Evolutionary conservation across 2,113 vertebrate genomes (phyloP), one percentile per base, ranked within the genome.

Genomic region (Rhabdornis inornatus): DNA sequence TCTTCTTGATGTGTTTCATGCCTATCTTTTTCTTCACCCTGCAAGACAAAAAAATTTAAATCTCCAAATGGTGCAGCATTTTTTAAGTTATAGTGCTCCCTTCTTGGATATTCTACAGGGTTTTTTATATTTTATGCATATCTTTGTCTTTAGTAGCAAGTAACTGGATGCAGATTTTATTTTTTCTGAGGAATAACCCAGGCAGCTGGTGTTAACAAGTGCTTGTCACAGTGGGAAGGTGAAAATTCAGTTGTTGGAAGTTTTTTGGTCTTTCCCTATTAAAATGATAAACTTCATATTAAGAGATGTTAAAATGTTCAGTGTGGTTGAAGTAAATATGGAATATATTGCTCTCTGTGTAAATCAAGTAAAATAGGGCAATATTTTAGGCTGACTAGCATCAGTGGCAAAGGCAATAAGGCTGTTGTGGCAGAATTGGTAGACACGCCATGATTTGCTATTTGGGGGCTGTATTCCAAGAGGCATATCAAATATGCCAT

Each of bases 1-100:
- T 91, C 64, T 93, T 89, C 81, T 88, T 69, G 35, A 28, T 80
- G 45, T 61, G 42, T 94, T 94, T 91, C 55, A 39, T 95, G 87
- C 87, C 50, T 49, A 24, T 79, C 81, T 92, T 79, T 30, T 91
- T 92, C 90, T 69, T 95, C 45, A n/a, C 33, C 35, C 59, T 76
- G 42, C 45, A 83, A 91, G 66, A 80, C 37, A 82, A 31, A 84
- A 79, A 77, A 74, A 72, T 30, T 6, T 5, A 23, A 20, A 63
- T 59, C 70, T 87, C 82, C 27, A 77, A 91, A 92, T 76, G 35
- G 24, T 74, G 47, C 42, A 60, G 42, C 33, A 9, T 91, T 83
- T 95, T 90, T n/a, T n/a, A 27, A 91, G 56, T 25, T 66, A 1
- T 5, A 35, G 21, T 44, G 24, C 63, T 91, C 42, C 33, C 66